These are phyloP conservation scores for Gobio occitaniae DNA, from an alignment of 2,797 vertebrate genomes.

Conservation along the genomic window DNA sequence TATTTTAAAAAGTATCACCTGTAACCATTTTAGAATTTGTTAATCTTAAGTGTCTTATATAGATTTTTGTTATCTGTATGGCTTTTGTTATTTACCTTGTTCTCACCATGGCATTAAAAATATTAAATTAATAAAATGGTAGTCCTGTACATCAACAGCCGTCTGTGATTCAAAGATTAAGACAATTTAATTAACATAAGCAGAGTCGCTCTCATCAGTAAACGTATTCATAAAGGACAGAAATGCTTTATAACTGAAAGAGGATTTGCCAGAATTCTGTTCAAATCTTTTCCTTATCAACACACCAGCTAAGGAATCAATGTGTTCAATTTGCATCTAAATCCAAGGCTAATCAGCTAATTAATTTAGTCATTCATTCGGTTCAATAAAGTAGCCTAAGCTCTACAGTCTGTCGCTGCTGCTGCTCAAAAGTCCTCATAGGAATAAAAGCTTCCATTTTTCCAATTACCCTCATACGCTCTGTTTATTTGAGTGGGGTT, in stretches of 20 bases:
- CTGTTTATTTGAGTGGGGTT: neutral
- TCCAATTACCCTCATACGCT: slow-evolving; percentile 49
- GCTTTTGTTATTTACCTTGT: neutral
- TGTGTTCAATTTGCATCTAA: slow-evolving; percentile 73
- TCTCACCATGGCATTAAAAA: neutral
- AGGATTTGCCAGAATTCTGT: slow-evolving; percentile 13
- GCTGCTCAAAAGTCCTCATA: slow-evolving; percentile 56
- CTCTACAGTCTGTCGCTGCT: slow-evolving; percentile 37
- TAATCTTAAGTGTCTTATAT: neutral
- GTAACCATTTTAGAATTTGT: neutral
- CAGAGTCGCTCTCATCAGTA: neutral
- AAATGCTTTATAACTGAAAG: slow-evolving; percentile 22
- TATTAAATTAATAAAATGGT: neutral
- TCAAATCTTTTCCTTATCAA: slow-evolving; percentile 21
- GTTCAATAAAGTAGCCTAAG: slow-evolving; percentile 65
- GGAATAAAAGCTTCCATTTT: slow-evolving; percentile 61
- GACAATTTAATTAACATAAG: slow-evolving; percentile 18
- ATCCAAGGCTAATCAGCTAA: slow-evolving; percentile 73
- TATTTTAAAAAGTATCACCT: neutral
- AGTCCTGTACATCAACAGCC: neutral
- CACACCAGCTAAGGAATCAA: slow-evolving; percentile 65
- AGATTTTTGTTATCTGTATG: neutral
- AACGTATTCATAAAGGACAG: slow-evolving; percentile 14
- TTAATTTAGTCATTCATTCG: slow-evolving; percentile 71
- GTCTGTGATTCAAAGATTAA: slow-evolving; percentile 3